A percentile compares a stretch with the other conserved stretches of the same genome.
Evolutionary conservation across 1,140 invertebrate genomes (phyloP).

Genomic region (Pentalonia nigronervosa): DNA sequence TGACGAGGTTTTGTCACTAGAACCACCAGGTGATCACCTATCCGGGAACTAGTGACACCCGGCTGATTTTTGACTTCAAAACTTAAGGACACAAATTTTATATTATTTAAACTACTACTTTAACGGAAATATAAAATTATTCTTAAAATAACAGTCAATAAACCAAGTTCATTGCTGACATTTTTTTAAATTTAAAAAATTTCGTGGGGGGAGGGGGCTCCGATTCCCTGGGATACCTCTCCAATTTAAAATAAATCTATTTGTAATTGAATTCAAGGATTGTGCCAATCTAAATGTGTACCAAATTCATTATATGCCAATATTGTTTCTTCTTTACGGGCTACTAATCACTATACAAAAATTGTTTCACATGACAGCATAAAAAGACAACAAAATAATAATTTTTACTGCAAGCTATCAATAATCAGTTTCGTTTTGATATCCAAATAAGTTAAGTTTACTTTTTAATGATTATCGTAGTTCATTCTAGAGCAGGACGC

Average conservation of each 20-base stretch:
- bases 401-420: not conserved
- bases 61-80: too few relatives aligned
- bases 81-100: too few relatives aligned
- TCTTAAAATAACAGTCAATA: too few relatives aligned
- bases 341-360: not conserved
- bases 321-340: not conserved
- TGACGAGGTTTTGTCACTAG: too few relatives aligned
- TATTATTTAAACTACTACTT: too few relatives aligned
- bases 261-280: not conserved
- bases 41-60: too few relatives aligned
- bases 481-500: not conserved
- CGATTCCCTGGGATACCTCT: too few relatives aligned
- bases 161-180: too few relatives aligned
- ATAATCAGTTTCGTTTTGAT: not conserved
- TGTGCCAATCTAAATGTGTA: not conserved
- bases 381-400: not conserved
- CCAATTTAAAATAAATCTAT: not conserved
- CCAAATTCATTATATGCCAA: not conserved
- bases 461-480: not conserved
- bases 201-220: too few relatives aligned
- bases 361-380: not conserved
- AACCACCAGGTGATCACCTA: too few relatives aligned
- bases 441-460: not conserved
- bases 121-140: too few relatives aligned
- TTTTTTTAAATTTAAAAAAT: too few relatives aligned